These are phyloP conservation scores for Anastrepha ludens DNA, from an alignment of 1,140 invertebrate species.

Conservation along the genomic window DNA sequence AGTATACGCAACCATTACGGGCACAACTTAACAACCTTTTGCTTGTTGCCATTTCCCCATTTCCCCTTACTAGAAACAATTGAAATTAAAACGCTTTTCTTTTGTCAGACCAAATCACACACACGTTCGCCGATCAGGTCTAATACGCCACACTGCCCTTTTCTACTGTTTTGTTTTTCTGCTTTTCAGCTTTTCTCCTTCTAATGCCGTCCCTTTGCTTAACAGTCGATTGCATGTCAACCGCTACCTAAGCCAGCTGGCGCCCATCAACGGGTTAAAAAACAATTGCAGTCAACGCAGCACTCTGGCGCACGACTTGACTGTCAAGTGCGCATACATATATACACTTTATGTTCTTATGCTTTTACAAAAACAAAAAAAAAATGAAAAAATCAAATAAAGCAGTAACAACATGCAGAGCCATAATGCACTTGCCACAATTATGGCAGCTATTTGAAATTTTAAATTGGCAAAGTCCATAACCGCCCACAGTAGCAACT, in stretches of 20 bases:
- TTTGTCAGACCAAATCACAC: neutral
- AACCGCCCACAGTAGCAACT: neutral
- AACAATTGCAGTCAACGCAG: neutral
- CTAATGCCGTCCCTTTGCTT: neutral
- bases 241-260: neutral
- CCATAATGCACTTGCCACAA: too few relatives aligned
- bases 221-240: neutral
- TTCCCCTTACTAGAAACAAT: neutral
- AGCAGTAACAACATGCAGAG: neutral
- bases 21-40: neutral
- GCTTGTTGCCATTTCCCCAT: neutral
- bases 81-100: neutral
- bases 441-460: too few relatives aligned
- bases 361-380: too few relatives aligned
- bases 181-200: neutral
- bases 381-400: neutral
- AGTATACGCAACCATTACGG: neutral
- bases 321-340: neutral
- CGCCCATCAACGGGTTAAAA: conserved; percentile 22
- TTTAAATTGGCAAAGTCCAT: too few relatives aligned
- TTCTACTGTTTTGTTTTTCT: neutral
- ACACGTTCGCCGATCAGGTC: neutral
- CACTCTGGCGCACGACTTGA: neutral
- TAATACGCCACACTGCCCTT: neutral
- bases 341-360: neutral